These are phyloP conservation scores for Strigamia crassipes DNA, from an alignment of 2,888 invertebrate genomes.

Conservation along the genomic window DNA sequence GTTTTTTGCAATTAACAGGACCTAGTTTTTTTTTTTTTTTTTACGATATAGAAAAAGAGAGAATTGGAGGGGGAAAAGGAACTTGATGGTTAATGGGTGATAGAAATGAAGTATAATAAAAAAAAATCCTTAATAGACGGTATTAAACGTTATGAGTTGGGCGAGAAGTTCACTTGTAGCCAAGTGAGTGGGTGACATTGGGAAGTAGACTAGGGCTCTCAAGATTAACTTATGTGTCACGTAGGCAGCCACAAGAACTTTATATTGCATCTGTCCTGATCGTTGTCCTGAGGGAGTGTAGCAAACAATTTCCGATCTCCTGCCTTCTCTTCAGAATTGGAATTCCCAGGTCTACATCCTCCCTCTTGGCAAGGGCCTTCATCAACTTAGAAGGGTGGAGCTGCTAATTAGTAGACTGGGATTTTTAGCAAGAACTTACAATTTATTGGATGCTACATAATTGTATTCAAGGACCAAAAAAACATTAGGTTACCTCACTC, in stretches of 20 bases:
- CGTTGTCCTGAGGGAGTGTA: constrained; percentile 33
- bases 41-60: not conserved
- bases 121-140: not conserved
- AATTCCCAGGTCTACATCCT: constrained; percentile 35
- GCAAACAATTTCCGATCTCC: constrained; percentile 40
- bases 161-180: constrained; percentile 4
- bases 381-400: constrained; percentile 35
- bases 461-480: constrained; percentile 22
- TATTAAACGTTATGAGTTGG: constrained; percentile 40
- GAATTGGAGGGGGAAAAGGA: not conserved
- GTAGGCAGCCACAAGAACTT: constrained; percentile 42
- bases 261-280: constrained; percentile 40
- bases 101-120: constrained; percentile 30
- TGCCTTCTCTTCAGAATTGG: constrained; percentile 30
- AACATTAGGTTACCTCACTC: too few relatives aligned
- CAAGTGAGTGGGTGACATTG: constrained; percentile 12
- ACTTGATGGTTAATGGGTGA: not conserved
- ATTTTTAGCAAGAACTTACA: constrained; percentile 32
- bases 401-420: constrained; percentile 14
- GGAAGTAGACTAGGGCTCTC: constrained; percentile 15
- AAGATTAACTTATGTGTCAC: constrained; percentile 40
- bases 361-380: constrained; percentile 29
- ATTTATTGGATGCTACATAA: constrained; percentile 5
- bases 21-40: not conserved
- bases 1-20: not conserved